These are phyloP conservation scores for Caracal caracal DNA, from an alignment of 2,113 vertebrate species.

Conservation along the genomic window DNA sequence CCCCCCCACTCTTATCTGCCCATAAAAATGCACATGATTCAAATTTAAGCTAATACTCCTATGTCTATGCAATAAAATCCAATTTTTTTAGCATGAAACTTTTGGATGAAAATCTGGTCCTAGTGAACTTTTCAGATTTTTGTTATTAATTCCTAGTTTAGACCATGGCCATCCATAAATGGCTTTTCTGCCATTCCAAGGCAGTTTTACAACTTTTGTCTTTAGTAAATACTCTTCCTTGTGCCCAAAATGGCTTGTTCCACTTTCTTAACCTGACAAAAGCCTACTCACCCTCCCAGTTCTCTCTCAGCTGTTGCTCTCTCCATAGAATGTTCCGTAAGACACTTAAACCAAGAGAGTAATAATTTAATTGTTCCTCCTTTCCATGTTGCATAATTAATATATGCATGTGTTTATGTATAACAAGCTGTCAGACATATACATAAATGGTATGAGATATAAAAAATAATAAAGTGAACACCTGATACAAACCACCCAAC, in stretches of 20 bases:
- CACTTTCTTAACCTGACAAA: not conserved
- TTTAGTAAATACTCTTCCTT: not conserved
- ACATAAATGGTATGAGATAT: not conserved
- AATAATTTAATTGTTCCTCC: not conserved
- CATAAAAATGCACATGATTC: not conserved
- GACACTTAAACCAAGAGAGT: not conserved
- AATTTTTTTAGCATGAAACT: not conserved
- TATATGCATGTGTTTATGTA: not conserved
- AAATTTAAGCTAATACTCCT: not conserved
- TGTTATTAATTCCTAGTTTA: not conserved
- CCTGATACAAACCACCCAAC: no score
- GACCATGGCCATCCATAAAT: not conserved
- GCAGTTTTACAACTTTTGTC: not conserved
- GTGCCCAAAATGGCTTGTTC: not conserved
- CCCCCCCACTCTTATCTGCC: not conserved
- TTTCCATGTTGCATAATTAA: not conserved
- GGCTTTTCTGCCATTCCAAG: not conserved
- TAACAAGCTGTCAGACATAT: not conserved
- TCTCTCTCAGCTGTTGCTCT: not conserved
- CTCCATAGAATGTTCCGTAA: not conserved
- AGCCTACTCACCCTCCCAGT: not conserved
- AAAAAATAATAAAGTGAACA: not conserved
- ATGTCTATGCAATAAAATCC: not conserved
- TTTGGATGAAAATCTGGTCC: not conserved
- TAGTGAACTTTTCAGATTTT: not conserved